phyloP scores from a whole-genome alignment of 2,888 invertebrate species.

The Chouioia cunea region DNA sequence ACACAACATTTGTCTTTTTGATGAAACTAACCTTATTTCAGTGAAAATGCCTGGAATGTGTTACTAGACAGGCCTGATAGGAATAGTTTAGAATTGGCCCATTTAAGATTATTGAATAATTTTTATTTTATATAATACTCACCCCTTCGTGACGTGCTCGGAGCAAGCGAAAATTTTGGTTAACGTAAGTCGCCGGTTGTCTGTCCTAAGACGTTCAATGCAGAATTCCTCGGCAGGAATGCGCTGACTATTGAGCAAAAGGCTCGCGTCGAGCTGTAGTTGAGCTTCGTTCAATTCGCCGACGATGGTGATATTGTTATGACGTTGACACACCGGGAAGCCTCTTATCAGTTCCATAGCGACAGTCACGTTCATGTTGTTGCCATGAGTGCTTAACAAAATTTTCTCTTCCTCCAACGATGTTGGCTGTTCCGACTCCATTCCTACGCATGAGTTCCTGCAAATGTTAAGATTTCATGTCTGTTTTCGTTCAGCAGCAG shows the following conservation, averaged over 20 bases:
- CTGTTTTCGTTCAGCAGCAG: too few species aligned
- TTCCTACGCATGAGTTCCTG: slow-evolving; percentile 57
- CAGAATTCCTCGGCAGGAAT: slow-evolving; percentile 67
- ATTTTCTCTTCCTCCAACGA: slow-evolving; percentile 52
- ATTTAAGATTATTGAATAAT: too few species aligned
- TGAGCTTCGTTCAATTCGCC: slow-evolving; percentile 72
- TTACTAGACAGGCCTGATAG: too few species aligned
- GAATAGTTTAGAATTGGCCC: too few species aligned
- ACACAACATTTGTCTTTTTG: too few species aligned
- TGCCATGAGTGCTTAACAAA: slow-evolving; percentile 54
- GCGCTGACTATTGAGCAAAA: slow-evolving; percentile 69
- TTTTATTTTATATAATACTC: slow-evolving; percentile 39
- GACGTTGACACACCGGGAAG: slow-evolving; percentile 72
- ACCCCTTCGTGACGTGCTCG: slow-evolving; percentile 70
- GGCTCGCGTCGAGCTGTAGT: slow-evolving; percentile 72
- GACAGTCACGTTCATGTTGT: slow-evolving; percentile 54
- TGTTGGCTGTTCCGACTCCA: slow-evolving; percentile 47
- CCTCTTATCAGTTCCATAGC: slow-evolving; percentile 68
- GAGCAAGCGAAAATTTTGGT: slow-evolving; percentile 76
- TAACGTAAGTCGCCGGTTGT: slow-evolving; percentile 56
- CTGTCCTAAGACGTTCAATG: slow-evolving; percentile 63
- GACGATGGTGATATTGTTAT: slow-evolving; percentile 72
- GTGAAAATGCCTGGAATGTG: too few species aligned
- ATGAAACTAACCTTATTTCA: too few species aligned
- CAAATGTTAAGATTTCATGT: neutral